These are phyloP conservation scores for Eristalis tenax DNA, from an alignment of 2,888 invertebrate genomes.

Conservation along the genomic window DNA sequence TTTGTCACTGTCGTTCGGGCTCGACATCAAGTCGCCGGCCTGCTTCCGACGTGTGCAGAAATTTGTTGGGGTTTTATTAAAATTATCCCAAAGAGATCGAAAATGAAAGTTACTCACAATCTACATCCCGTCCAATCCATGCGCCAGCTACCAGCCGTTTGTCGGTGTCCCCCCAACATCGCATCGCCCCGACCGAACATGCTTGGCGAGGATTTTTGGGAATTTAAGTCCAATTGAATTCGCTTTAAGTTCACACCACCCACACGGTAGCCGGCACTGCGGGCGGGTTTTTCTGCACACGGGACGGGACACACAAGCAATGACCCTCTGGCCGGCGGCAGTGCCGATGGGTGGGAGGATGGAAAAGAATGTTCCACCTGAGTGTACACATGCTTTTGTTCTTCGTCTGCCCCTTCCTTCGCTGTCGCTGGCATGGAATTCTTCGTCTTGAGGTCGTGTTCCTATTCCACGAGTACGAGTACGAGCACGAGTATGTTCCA, in stretches of 20 bases:
- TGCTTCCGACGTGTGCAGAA: constrained; percentile 73
- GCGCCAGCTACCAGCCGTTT: constrained; percentile 13
- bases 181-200: constrained; percentile 20
- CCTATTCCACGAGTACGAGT: constrained; percentile 24
- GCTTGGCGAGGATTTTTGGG: constrained; percentile 48
- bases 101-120: constrained; percentile 63
- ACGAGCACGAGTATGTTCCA: constrained; percentile 19
- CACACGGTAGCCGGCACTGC: background rate
- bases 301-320: constrained; percentile 9
- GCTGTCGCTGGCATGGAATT: constrained; percentile 2
- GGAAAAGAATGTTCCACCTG: constrained; percentile 70
- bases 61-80: constrained; percentile 70
- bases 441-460: constrained; percentile 39
- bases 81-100: constrained; percentile 66
- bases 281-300: constrained; percentile 19
- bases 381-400: constrained; percentile 55
- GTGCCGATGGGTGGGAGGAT: constrained; percentile 32
- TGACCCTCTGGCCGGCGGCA: constrained; percentile 27
- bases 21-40: constrained; percentile 75
- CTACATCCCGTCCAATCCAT: background rate
- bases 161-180: background rate
- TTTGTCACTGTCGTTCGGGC: constrained; percentile 74
- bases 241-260: constrained; percentile 64
- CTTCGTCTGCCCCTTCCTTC: background rate
- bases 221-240: constrained; percentile 57